These are phyloP conservation scores for Arenicola marina DNA, from an alignment of 2,888 invertebrate genomes.

Conservation along the genomic window DNA sequence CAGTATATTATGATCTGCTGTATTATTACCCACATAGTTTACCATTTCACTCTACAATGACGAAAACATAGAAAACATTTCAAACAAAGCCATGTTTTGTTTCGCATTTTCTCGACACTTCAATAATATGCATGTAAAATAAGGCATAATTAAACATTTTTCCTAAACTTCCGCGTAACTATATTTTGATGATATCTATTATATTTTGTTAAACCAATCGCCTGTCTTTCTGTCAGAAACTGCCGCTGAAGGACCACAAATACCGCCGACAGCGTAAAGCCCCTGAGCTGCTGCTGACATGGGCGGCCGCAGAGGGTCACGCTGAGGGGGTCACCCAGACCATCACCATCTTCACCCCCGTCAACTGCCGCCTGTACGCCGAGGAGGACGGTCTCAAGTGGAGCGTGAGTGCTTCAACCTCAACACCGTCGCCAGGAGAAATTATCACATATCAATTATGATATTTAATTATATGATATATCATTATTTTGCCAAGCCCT, in stretches of 20 bases:
- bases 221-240: slow-evolving; percentile 41
- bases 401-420: slow-evolving; percentile 36
- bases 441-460: not conserved
- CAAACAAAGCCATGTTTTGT: too few relatives aligned
- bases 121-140: not conserved
- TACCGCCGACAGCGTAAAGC: slow-evolving; percentile 39
- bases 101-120: not conserved
- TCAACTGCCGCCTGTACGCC: slow-evolving; percentile 43
- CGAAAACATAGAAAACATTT: too few relatives aligned
- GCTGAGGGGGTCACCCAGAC: slow-evolving; percentile 38
- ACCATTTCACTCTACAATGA: too few relatives aligned
- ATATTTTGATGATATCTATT: not conserved
- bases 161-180: not conserved
- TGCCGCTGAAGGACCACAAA: slow-evolving; percentile 37
- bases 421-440: not conserved
- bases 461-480: too few relatives aligned
- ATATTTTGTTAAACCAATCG: too few relatives aligned
- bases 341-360: slow-evolving; percentile 48
- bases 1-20: too few relatives aligned
- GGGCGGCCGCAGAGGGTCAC: slow-evolving; percentile 37
- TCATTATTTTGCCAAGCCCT: too few relatives aligned
- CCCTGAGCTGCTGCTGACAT: slow-evolving; percentile 42
- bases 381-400: slow-evolving; percentile 46
- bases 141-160: not conserved
- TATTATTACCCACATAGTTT: too few relatives aligned